phyloP scores from a whole-genome alignment of 2,797 vertebrate genomes.

The Danio jaintianensis region DNA sequence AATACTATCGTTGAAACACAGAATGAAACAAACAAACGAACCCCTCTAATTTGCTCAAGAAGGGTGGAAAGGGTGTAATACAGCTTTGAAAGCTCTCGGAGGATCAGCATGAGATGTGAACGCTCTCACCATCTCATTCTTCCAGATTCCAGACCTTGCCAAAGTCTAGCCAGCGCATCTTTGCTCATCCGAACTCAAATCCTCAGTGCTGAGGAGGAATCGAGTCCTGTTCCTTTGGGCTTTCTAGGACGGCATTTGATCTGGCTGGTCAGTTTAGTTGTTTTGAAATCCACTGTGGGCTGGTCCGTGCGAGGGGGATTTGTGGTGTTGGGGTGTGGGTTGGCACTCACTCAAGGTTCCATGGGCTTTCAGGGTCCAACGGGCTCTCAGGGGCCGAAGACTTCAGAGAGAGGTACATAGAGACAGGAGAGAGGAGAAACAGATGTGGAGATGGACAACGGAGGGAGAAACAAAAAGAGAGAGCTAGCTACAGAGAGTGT shows the following conservation, averaged over 20 bases:
- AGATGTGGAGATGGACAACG: constrained; percentile 79
- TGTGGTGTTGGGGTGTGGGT: constrained; percentile 67
- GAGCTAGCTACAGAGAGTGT: constrained; percentile 63
- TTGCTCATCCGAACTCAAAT: constrained; percentile 65
- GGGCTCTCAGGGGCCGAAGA: constrained; percentile 82
- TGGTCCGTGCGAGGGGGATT: constrained; percentile 68
- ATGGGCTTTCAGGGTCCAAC: constrained; percentile 80
- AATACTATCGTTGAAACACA: constrained; percentile 64
- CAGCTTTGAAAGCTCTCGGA: constrained; percentile 61
- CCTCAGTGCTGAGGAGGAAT: constrained; percentile 69
- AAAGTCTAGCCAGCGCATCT: constrained; percentile 3
- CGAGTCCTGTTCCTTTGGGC: constrained; percentile 69
- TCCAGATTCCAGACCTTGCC: constrained; percentile 1
- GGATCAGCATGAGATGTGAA: constrained; percentile 59
- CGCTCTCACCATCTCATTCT: constrained; percentile 33
- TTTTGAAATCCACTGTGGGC: constrained; percentile 69
- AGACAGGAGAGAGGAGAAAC: constrained; percentile 82
- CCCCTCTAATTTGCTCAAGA: constrained; percentile 39
- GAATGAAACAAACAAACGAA: constrained; percentile 56
- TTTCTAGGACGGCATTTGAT: constrained; percentile 53
- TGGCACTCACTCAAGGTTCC: constrained; percentile 84
- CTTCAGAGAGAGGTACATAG: constrained; percentile 82
- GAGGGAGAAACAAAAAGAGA: constrained; percentile 68
- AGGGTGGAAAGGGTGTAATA: constrained; percentile 61
- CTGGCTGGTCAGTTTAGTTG: constrained; percentile 44